Conservation (phyloP, 2,888 invertebrate species). For the Cryptocheilus praepositus region DNA sequence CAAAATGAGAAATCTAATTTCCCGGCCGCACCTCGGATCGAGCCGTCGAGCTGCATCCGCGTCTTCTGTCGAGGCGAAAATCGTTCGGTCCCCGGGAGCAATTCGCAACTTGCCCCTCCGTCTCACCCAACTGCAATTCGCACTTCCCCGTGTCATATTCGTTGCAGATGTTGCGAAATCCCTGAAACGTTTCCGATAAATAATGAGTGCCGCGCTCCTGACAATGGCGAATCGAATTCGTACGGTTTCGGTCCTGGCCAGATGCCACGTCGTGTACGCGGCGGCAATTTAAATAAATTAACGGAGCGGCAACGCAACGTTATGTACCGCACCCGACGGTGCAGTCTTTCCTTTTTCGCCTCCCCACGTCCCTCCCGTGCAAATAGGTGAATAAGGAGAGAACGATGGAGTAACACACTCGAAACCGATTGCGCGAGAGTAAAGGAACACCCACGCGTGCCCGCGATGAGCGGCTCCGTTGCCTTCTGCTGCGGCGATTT, state of each 20-base stretch:
- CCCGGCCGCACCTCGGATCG: too few species aligned
- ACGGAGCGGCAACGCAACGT: conserved; percentile 56
- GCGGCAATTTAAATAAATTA: conserved; percentile 70
- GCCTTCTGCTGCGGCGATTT: conserved; percentile 12
- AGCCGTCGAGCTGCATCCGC: too few species aligned
- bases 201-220: conserved; percentile 59
- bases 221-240: conserved; percentile 63
- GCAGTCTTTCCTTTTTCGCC: neutral
- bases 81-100: neutral
- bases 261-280: conserved; percentile 50
- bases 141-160: neutral
- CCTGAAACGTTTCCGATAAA: conserved; percentile 60
- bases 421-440: conserved; percentile 41
- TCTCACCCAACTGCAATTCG: neutral
- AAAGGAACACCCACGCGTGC: conserved; percentile 68
- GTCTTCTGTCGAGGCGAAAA: too few species aligned
- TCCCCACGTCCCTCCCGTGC: conserved; percentile 2
- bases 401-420: conserved; percentile 7
- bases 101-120: neutral
- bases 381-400: conserved; percentile 11
- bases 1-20: too few species aligned
- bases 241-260: conserved; percentile 41
- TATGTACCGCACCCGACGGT: conserved; percentile 34
- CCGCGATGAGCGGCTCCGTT: conserved; percentile 42
- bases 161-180: conserved; percentile 40